Conservation (phyloP, 2,888 invertebrate genomes). For the Silvanus unidentatus region DNA sequence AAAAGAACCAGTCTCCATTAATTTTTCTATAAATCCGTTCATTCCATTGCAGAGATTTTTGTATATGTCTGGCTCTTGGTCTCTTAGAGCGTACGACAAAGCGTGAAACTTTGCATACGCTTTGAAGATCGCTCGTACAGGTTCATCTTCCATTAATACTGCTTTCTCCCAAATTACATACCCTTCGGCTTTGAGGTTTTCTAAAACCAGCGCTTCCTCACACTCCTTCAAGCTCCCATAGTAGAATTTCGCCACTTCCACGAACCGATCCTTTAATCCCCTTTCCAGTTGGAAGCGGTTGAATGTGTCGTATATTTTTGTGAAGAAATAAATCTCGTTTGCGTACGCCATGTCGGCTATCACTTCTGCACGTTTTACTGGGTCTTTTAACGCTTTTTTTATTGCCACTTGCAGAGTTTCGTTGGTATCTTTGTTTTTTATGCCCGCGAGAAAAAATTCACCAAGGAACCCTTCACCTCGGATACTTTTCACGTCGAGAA, state of each 20-base stretch:
- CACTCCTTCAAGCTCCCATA: neutral
- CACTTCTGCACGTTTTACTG: neutral
- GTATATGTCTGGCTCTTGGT: conserved; percentile 14
- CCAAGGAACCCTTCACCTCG: conserved; percentile 8
- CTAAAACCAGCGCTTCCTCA: conserved; percentile 10
- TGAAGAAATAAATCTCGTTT: neutral
- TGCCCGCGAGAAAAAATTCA: conserved; percentile 6
- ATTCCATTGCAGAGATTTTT: conserved; percentile 3
- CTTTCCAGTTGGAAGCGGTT: neutral
- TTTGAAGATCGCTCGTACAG: conserved; percentile 18
- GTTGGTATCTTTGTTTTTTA: conserved; percentile 2
- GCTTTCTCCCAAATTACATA: conserved; percentile 13
- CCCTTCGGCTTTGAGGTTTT: conserved; percentile 17
- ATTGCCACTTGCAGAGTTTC: conserved; percentile 6
- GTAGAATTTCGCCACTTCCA: neutral
- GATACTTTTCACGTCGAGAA: neutral
- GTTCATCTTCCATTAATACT: conserved; percentile 19
- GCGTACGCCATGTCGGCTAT: neutral
- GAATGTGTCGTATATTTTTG: neutral
- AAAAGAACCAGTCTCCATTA: neutral
- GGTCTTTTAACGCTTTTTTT: conserved; percentile 9
- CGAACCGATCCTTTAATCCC: conserved; percentile 1
- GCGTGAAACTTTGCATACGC: conserved; percentile 27
- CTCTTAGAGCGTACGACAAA: conserved; percentile 18
- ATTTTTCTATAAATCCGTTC: neutral